These are phyloP conservation scores for Menura novaehollandiae DNA, from an alignment of 2,113 vertebrate genomes.

Conservation along the genomic window DNA sequence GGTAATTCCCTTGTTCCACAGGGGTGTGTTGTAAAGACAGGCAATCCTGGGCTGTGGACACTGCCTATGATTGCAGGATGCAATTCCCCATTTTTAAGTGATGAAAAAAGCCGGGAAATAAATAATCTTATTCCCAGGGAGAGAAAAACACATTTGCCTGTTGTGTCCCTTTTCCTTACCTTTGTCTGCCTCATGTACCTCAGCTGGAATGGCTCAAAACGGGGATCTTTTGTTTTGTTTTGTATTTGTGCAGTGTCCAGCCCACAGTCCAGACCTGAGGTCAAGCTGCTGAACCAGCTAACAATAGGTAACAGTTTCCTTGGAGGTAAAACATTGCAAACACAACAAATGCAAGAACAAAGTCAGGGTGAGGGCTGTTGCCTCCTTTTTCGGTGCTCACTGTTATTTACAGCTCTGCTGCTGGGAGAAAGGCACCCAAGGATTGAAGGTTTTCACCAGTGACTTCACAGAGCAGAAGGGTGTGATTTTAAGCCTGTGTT, in stretches of 20 bases:
- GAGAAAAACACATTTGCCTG: not conserved
- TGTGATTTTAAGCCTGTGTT: not conserved
- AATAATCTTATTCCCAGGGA: fast-evolving
- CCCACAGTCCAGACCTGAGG: not conserved
- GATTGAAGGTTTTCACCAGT: not conserved
- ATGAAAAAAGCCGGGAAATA: not conserved
- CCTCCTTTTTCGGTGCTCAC: fast-evolving
- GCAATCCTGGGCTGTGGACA: not conserved
- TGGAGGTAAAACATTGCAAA: not conserved
- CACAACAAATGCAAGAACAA: no score
- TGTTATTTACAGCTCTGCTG: not conserved
- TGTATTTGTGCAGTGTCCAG: not conserved
- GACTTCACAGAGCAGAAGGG: not conserved
- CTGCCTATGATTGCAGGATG: fast-evolving
- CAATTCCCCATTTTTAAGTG: not conserved
- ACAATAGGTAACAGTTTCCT: fast-evolving
- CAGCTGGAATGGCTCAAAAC: not conserved
- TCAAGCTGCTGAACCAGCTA: not conserved
- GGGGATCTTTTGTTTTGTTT: no score
- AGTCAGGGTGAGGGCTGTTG: fast-evolving
- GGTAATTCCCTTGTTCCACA: fast-evolving
- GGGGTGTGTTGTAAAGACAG: fast-evolving
- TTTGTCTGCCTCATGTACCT: fast-evolving
- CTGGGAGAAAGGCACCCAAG: not conserved
- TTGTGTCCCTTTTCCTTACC: not conserved